phyloP scores from a whole-genome alignment of 2,113 vertebrate genomes.

The Pheucticus melanocephalus region DNA sequence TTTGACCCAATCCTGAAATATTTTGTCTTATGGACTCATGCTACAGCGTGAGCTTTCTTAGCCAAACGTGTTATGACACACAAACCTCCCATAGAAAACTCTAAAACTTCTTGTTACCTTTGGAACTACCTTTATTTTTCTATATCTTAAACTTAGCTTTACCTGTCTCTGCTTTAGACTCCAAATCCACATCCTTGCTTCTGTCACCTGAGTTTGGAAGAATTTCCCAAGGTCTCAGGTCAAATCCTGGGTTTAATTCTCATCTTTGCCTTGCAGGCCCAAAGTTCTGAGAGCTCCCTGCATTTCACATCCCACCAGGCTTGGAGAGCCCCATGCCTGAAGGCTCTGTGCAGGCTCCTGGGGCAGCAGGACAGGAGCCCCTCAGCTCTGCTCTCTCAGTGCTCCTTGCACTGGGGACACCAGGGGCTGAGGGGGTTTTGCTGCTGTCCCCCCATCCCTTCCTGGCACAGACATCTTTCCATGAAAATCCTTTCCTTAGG shows the following conservation, averaged over 20 bases:
- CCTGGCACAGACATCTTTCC: too few relatives aligned
- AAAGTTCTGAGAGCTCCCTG: not conserved
- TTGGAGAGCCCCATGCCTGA: not conserved
- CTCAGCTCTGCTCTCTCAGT: not conserved
- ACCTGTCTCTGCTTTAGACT: not conserved
- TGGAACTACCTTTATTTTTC: not conserved
- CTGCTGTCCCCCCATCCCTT: not conserved
- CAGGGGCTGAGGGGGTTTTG: not conserved
- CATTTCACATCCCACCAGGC: not conserved
- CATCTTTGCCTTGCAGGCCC: not conserved
- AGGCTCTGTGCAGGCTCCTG: not conserved
- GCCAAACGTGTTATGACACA: not conserved
- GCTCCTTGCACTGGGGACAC: not conserved
- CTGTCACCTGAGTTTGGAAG: not conserved
- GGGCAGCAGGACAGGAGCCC: not conserved
- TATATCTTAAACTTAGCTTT: not conserved
- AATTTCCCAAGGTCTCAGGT: not conserved
- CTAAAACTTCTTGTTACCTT: not conserved
- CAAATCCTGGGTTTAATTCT: not conserved
- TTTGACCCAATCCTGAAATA: not conserved
- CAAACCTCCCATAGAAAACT: not conserved
- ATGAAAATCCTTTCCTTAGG: too few relatives aligned
- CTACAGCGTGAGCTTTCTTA: not conserved
- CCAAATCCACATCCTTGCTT: not conserved
- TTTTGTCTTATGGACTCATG: not conserved